These are phyloP conservation scores for Rhyacophila evoluta DNA, from an alignment of 2,888 invertebrate genomes.

Conservation along the genomic window DNA sequence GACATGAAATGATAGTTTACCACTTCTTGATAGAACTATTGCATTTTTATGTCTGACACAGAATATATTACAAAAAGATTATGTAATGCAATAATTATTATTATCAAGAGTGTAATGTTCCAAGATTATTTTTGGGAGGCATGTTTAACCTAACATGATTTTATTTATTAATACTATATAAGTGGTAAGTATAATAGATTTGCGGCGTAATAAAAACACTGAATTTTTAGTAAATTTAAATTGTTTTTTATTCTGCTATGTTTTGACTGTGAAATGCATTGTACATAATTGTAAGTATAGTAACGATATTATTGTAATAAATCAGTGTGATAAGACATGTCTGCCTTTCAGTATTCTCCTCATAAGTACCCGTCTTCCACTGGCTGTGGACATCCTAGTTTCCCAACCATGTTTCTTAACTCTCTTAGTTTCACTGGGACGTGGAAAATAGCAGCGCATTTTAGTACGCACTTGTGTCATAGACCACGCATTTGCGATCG, in stretches of 20 bases:
- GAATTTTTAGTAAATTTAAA: background rate
- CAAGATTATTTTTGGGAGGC: too few relatives aligned
- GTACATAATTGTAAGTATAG: background rate
- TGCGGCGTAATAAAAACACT: background rate
- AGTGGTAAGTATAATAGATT: too few relatives aligned
- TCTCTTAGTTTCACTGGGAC: conserved; percentile 79
- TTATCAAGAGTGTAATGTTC: too few relatives aligned
- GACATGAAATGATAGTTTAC: too few relatives aligned
- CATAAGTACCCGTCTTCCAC: conserved; percentile 80
- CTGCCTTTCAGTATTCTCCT: conserved; percentile 81
- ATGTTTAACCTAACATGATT: too few relatives aligned
- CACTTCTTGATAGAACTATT: too few relatives aligned
- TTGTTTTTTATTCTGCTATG: background rate
- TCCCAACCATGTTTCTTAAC: conserved; percentile 79
- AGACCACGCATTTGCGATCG: conserved; percentile 32
- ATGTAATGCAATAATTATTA: too few relatives aligned
- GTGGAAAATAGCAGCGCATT: conserved; percentile 79
- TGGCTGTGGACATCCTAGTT: conserved; percentile 75
- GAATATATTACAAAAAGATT: too few relatives aligned
- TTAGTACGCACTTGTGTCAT: conserved; percentile 60
- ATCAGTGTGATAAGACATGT: conserved; percentile 77
- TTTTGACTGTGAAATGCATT: background rate
- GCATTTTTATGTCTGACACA: too few relatives aligned
- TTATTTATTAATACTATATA: too few relatives aligned
- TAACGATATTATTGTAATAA: background rate